Percentiles rank a stretch among this genome's conserved stretches.
These are phyloP conservation scores for Nasonia vitripennis DNA, from an alignment of 1,140 invertebrate genomes.

Conservation along the genomic window DNA sequence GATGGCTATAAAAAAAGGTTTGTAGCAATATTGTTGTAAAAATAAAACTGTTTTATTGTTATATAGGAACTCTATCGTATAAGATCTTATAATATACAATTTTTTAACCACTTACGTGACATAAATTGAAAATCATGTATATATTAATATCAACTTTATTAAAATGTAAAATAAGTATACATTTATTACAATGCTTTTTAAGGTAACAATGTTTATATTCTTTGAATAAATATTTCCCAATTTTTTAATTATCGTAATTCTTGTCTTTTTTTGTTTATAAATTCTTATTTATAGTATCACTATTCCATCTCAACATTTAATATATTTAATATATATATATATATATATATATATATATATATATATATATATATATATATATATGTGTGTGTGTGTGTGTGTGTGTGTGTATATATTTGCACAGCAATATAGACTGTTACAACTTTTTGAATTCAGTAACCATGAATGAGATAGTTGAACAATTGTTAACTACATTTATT, in stretches of 20 bases:
- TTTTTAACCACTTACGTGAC: too few species aligned
- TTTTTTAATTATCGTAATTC: neutral
- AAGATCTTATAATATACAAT: too few species aligned
- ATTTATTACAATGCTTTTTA: neutral
- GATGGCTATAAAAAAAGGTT: too few species aligned
- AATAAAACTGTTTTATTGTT: too few species aligned
- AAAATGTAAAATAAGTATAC: slow-evolving; percentile 3
- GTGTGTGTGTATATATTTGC: too few species aligned
- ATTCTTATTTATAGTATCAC: slow-evolving; percentile 5
- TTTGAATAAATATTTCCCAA: neutral
- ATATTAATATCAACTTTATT: neutral
- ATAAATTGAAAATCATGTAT: neutral
- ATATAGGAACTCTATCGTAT: too few species aligned
- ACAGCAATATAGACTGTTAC: neutral
- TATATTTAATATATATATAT: neutral
- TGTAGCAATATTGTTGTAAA: too few species aligned
- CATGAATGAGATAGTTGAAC: too few species aligned
- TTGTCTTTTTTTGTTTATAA: neutral
- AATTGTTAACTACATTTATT: neutral
- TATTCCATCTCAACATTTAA: neutral
- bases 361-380: neutral
- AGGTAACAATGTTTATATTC: neutral
- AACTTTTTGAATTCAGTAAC: neutral
- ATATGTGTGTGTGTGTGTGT: too few species aligned
- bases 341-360: too few species aligned